A percentile compares a stretch with the other conserved stretches of the same genome.
Evolutionary conservation across 1,140 invertebrate genomes (phyloP).

Genomic region (Neuroterus valhalla): DNA sequence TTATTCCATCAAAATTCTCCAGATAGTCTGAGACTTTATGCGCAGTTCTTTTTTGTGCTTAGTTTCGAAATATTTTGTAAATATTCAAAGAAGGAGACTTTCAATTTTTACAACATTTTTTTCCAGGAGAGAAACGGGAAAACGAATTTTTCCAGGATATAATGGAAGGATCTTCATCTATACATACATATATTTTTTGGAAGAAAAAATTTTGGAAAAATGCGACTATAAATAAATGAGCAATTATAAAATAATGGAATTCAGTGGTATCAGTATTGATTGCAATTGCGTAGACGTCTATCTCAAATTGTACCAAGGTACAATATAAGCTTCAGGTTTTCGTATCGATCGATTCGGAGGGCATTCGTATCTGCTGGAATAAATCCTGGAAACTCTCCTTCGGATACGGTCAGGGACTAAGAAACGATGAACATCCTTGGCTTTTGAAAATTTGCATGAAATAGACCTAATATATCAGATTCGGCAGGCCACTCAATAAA

Average conservation of each 20-base stretch:
- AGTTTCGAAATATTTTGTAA: no score
- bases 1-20: no score
- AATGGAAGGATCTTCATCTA: neutral
- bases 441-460: slow-evolving; percentile 38
- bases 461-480: slow-evolving; percentile 36
- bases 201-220: no score
- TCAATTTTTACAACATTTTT: no score
- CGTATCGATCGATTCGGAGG: slow-evolving; percentile 26
- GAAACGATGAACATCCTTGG: slow-evolving; percentile 36
- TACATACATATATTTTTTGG: no score
- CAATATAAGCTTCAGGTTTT: slow-evolving; percentile 19
- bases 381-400: slow-evolving; percentile 27
- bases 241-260: neutral
- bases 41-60: no score
- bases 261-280: neutral
- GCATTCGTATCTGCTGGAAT: slow-evolving; percentile 30
- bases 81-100: no score
- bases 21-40: no score
- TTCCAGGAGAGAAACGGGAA: no score
- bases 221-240: no score
- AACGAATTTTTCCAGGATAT: no score
- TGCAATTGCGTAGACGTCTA: neutral
- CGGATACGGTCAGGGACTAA: slow-evolving; percentile 33
- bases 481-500: slow-evolving; percentile 18
- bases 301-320: neutral